Evolutionary conservation across 1,140 invertebrate genomes (phyloP), one percentile per base, ranked within the genome.

Genomic region (Cherax destructor): DNA sequence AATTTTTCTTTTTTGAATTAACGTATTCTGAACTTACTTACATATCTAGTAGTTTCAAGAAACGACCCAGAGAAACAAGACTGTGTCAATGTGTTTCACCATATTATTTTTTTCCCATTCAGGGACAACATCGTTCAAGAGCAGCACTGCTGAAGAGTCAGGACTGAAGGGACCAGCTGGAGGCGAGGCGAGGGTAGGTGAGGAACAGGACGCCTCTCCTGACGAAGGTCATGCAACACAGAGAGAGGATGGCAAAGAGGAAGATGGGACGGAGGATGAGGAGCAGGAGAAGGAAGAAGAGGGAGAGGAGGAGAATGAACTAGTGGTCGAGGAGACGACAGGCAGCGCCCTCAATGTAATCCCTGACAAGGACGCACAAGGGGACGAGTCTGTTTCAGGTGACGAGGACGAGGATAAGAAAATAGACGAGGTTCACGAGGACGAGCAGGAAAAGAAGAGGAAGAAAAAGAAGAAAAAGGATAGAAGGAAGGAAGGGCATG

Each of bases 281-380:
- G 90, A 76, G 24, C 72, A 47, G 52, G 41, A 18, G 52, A 30
- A 77, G 47, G 80, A 61, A 47, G 52, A 83, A n/a, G 74, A 49
- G 0, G 65, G 50, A 10, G 86, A 85, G 50, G 65, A 77, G 21
- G 91, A 83, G 49, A 88, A 92, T 47, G 91, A 92, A 69, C 47
- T 88, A 21, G 85, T 78, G 52, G 91, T 83, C 13, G 90, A 83
- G 16, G 85, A 88, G 59, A 74, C 47, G 13, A 65, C 85, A 11
- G 91, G 85, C n/a, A 88, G 61, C 41, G 77, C 50, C 24, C 65
- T 88, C 18, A 87, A 83, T 21, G 86, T 84, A 18, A 84, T 92
- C 0, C 86, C 91, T 6, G 91, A 88, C 59, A 88, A 88, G 76
- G 91, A 92, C 41, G 91, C 91, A 16, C 86, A 88, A 61, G 91